Evolutionary conservation across 23 tunicate species (phyloP).

Genomic region (Diplosoma virens): DNA sequence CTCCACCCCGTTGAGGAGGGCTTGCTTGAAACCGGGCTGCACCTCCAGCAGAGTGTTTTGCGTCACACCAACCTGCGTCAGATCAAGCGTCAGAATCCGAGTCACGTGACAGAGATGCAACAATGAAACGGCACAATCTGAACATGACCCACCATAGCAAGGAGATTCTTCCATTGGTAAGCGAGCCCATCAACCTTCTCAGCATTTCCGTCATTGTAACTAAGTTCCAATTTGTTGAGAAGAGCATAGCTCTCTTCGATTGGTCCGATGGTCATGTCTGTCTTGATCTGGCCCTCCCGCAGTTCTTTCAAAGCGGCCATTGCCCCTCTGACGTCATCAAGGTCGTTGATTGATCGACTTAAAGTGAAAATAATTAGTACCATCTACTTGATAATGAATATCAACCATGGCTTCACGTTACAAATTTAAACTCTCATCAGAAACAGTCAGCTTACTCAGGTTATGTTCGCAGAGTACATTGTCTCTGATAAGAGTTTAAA

Average conservation of each 20-base stretch:
- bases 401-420: no score
- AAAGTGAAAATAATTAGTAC: no score
- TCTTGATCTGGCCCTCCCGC: constrained; percentile 74
- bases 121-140: not conserved
- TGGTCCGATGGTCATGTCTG: constrained; percentile 94
- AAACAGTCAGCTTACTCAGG: no score
- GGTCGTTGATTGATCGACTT: constrained; percentile 88
- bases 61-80: constrained; percentile 63
- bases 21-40: constrained; percentile 92
- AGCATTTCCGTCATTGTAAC: constrained; percentile 87
- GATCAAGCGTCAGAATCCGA: not conserved
- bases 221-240: constrained; percentile 81
- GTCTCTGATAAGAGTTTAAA: no score
- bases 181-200: constrained; percentile 93
- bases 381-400: no score
- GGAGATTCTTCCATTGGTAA: constrained; percentile 91
- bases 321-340: constrained; percentile 95
- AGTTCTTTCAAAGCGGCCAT: constrained; percentile 84
- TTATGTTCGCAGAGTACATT: no score
- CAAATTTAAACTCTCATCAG: no score
- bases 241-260: constrained; percentile 84
- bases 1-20: constrained; percentile 77
- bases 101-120: not conserved
- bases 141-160: constrained; percentile 37
- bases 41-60: constrained; percentile 80